phyloP scores from a whole-genome alignment of 2,888 invertebrate species.

The Iphiclides podalirius region DNA sequence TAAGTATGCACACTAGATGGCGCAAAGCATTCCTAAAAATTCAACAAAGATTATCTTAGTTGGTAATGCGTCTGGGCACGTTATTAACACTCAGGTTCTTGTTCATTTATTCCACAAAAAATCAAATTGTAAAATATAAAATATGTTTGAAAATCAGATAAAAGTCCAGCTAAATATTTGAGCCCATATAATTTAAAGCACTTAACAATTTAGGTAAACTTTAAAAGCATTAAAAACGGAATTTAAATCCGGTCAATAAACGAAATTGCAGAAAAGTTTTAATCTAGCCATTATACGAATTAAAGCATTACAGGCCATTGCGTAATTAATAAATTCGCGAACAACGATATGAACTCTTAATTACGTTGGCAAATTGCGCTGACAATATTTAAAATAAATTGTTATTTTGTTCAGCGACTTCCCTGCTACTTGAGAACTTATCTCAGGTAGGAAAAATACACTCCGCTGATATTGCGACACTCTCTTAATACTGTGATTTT shows the following conservation, averaged over 20 bases:
- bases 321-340: constrained; percentile 17
- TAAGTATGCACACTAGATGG: no score
- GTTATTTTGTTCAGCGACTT: constrained; percentile 20
- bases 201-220: no score
- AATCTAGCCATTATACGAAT: constrained; percentile 8
- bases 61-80: no score
- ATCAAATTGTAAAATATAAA: no score
- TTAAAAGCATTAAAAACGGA: background rate
- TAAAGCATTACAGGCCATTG: constrained; percentile 17
- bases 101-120: no score
- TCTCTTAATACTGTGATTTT: constrained; percentile 55
- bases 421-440: constrained; percentile 47
- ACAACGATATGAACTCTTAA: constrained; percentile 1
- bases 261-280: constrained; percentile 4
- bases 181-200: no score
- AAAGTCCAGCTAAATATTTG: no score
- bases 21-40: no score
- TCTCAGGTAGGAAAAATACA: constrained; percentile 59
- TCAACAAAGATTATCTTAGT: no score
- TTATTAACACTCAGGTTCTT: no score
- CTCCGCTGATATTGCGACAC: constrained; percentile 65
- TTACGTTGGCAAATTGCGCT: constrained; percentile 6
- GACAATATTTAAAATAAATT: constrained; percentile 23
- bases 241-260: constrained; percentile 2
- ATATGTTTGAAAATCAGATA: no score